Conservation (phyloP, 2,888 invertebrate species). For the Eilema sororculum region DNA sequence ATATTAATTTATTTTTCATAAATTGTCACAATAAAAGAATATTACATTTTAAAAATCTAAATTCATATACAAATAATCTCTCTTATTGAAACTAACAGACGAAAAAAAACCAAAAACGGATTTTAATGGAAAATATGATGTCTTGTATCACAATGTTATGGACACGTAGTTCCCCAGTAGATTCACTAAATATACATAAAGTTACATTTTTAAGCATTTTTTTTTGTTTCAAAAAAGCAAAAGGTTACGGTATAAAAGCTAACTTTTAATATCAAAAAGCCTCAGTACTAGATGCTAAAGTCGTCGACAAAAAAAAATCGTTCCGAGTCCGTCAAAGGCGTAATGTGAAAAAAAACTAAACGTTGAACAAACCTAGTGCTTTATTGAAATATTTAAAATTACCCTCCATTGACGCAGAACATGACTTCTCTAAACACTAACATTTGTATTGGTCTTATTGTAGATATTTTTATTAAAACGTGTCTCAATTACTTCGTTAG, state of each 20-base stretch:
- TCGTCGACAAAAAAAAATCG: conserved; percentile 39
- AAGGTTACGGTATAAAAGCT: conserved; percentile 67
- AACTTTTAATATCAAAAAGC: conserved; percentile 48
- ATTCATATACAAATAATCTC: conserved; percentile 86
- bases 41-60: conserved; percentile 79
- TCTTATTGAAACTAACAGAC: conserved; percentile 81
- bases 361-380: conserved; percentile 77
- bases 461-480: conserved; percentile 34
- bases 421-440: conserved; percentile 63
- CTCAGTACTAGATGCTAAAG: conserved; percentile 44
- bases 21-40: conserved; percentile 79
- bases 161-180: conserved; percentile 81
- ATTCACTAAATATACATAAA: conserved; percentile 85
- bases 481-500: conserved; percentile 34
- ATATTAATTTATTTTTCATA: conserved; percentile 72
- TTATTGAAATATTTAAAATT: conserved; percentile 76
- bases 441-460: conserved; percentile 39
- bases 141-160: conserved; percentile 86
- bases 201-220: conserved; percentile 78
- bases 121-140: conserved; percentile 82
- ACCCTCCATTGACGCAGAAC: conserved; percentile 83
- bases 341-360: conserved; percentile 44
- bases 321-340: conserved; percentile 35
- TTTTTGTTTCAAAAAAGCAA: conserved; percentile 83
- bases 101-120: conserved; percentile 78